phyloP scores from a whole-genome alignment of 2,888 invertebrate species.

The Lepidocyrtinus sp. region DNA sequence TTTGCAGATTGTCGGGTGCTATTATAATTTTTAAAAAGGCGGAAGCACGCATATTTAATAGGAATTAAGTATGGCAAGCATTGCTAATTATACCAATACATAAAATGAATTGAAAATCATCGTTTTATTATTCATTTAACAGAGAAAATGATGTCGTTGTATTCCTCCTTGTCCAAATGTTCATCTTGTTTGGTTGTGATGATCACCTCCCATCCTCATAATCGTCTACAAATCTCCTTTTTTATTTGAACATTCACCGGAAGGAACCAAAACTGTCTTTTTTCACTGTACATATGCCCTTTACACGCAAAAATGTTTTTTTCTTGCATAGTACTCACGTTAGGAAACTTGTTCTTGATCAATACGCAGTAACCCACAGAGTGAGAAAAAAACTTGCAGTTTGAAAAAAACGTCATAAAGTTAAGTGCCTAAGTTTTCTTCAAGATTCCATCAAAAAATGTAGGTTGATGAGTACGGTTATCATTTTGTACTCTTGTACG shows the following conservation, averaged over 20 bases:
- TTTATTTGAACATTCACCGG: background rate
- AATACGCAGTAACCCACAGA: conserved; percentile 29
- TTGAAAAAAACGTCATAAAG: conserved; percentile 13
- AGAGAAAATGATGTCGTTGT: conserved; percentile 12
- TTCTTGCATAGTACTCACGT: conserved; percentile 14
- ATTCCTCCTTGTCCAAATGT: background rate
- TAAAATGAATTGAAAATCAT: background rate
- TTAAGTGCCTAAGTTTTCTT: conserved; percentile 6
- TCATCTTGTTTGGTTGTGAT: background rate
- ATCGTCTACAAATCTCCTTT: background rate
- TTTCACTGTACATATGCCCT: conserved; percentile 30
- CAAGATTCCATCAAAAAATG: conserved; percentile 57
- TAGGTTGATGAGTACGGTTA: conserved; percentile 57
- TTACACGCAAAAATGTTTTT: conserved; percentile 26
- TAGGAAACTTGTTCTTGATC: conserved; percentile 52
- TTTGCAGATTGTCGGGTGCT: conserved; percentile 22
- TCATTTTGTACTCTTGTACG: conserved; percentile 34
- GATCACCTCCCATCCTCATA: background rate
- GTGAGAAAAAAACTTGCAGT: background rate
- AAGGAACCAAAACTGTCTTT: too few relatives aligned
- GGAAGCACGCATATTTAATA: conserved; percentile 50
- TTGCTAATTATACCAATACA: conserved; percentile 9
- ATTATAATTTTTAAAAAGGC: conserved; percentile 46
- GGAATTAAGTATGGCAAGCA: too few relatives aligned
- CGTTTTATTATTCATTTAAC: conserved; percentile 15